Conservation (phyloP, 64 coral and sea anemone genomes). For the Montipora sp. region DNA sequence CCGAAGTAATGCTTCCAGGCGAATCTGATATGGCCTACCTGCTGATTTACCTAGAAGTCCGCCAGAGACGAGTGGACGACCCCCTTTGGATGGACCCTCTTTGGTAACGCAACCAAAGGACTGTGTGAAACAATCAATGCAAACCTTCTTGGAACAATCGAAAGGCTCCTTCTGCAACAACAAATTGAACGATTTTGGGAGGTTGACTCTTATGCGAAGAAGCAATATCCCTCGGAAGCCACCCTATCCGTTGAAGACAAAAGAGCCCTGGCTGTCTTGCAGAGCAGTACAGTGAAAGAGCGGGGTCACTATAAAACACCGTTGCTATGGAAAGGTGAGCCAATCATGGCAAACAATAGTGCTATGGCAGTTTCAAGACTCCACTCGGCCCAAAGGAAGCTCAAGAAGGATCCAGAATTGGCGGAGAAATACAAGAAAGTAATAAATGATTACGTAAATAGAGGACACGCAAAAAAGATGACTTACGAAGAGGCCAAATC, state of each 20-base stretch:
- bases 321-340: background rate
- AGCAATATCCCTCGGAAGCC: background rate
- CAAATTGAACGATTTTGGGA: constrained; percentile 59
- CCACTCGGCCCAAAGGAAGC: too few species aligned
- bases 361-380: background rate
- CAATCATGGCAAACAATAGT: constrained; percentile 43
- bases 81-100: constrained; percentile 32
- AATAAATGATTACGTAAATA: constrained; percentile 3
- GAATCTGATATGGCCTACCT: constrained; percentile 38
- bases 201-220: constrained; percentile 10
- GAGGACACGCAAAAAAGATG: constrained; percentile 36
- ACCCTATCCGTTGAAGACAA: constrained; percentile 36
- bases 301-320: too few species aligned
- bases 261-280: background rate
- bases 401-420: too few species aligned
- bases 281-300: too few species aligned
- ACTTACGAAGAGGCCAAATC: background rate
- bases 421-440: background rate
- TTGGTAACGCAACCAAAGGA: constrained; percentile 11
- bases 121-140: constrained; percentile 14
- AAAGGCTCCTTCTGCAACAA: background rate
- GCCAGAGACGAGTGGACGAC: constrained; percentile 15
- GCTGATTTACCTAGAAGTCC: constrained; percentile 44
- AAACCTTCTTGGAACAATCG: constrained; percentile 1
- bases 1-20: constrained; percentile 5